Conservation (phyloP, 2,113 vertebrate genomes). For the pig (Sus scrofa) region T2T-Sscrofa CM000828.6:34303001-34303500, state of each 20-base stretch:
- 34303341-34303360: slow-evolving; percentile 94
- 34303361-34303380: slow-evolving; percentile 96
- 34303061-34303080: slow-evolving; percentile 80
- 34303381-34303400: slow-evolving; percentile 92
- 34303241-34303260: slow-evolving; percentile 92
- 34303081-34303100: slow-evolving; percentile 90
- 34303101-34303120: slow-evolving; percentile 84
- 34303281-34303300: slow-evolving; percentile 98
- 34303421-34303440: slow-evolving; percentile 88
- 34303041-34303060: slow-evolving; percentile 74
- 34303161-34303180: slow-evolving; percentile 88
- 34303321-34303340: slow-evolving; percentile 98
- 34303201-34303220: slow-evolving; percentile 92
- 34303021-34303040: slow-evolving; percentile 81
- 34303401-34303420: slow-evolving; percentile 92
- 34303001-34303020: background rate
- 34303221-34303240: slow-evolving; percentile 95
- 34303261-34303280: slow-evolving; percentile 95
- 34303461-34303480: slow-evolving; percentile 72
- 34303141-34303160: slow-evolving; percentile 86
- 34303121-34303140: slow-evolving; percentile 85
- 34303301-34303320: slow-evolving; percentile 98
- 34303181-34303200: slow-evolving; percentile 92
- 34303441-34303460: slow-evolving; percentile 82
- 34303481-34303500: background rate